Conservation (phyloP, 2,888 invertebrate species). For the Idaea biselata region DNA sequence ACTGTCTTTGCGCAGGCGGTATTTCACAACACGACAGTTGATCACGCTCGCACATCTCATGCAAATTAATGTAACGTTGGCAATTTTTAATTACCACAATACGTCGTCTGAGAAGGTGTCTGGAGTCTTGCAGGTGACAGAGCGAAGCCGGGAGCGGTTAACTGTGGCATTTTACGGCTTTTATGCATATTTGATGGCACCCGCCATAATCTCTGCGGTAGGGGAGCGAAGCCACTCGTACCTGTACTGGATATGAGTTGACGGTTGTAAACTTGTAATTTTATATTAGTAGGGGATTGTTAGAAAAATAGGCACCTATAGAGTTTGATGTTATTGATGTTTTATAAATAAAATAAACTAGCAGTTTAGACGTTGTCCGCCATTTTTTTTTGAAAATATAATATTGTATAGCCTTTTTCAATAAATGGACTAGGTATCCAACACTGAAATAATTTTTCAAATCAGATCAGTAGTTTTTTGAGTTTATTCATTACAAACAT, state of each 20-base stretch:
- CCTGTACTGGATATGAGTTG: constrained; percentile 58
- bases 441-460: too few species aligned
- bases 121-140: constrained; percentile 39
- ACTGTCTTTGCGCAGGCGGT: background rate
- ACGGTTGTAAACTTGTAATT: constrained; percentile 33
- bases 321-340: background rate
- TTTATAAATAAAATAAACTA: constrained; percentile 3
- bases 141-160: constrained; percentile 70
- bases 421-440: too few species aligned
- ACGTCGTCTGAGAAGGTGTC: constrained; percentile 71
- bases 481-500: too few species aligned
- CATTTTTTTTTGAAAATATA: too few species aligned
- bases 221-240: constrained; percentile 42
- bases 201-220: constrained; percentile 76
- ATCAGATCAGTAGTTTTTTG: too few species aligned
- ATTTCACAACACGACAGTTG: constrained; percentile 16
- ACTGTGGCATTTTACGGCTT: constrained; percentile 80
- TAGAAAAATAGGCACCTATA: background rate
- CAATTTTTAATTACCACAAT: constrained; percentile 74
- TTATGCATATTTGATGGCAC: constrained; percentile 81
- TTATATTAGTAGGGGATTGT: constrained; percentile 21
- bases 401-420: too few species aligned
- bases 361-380: too few species aligned
- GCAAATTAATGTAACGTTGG: constrained; percentile 63
- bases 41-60: constrained; percentile 40